These are phyloP conservation scores for Synanthedon andrenaeformis DNA, from an alignment of 2,888 invertebrate genomes.

Conservation along the genomic window DNA sequence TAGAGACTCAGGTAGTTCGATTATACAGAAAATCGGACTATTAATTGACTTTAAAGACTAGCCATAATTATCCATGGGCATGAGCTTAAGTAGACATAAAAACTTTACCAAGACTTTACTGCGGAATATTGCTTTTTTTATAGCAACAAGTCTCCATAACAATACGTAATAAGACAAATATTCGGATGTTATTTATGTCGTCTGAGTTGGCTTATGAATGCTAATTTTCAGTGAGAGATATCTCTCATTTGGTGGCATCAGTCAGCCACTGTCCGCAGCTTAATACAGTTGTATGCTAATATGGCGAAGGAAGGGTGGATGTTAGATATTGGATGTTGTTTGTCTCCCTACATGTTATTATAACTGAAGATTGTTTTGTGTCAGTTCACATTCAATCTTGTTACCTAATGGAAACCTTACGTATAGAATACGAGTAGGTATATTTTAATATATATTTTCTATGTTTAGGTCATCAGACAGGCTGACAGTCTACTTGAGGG, in stretches of 20 bases:
- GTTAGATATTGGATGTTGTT: slow-evolving; percentile 3
- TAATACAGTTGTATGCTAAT: slow-evolving; percentile 31
- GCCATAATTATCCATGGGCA: no score
- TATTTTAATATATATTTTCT: no score
- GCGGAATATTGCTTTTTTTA: background rate
- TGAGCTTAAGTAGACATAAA: no score
- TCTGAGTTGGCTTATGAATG: slow-evolving; percentile 57
- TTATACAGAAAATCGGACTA: no score
- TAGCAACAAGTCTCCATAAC: background rate
- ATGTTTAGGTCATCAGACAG: no score
- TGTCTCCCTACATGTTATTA: background rate
- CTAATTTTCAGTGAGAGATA: slow-evolving; percentile 54
- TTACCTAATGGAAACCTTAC: background rate
- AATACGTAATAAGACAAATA: slow-evolving; percentile 27
- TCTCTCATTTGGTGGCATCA: slow-evolving; percentile 49
- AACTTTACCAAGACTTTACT: no score
- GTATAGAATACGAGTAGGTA: no score
- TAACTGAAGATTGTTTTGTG: background rate
- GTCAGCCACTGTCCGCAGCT: slow-evolving; percentile 32
- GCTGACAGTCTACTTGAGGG: no score
- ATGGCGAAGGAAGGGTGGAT: slow-evolving; percentile 8
- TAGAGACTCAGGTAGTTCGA: no score
- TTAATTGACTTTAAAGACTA: no score
- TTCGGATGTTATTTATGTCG: slow-evolving; percentile 59
- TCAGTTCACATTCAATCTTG: background rate